phyloP scores from a whole-genome alignment of 2,888 invertebrate genomes.

The Hololepta plana region DNA sequence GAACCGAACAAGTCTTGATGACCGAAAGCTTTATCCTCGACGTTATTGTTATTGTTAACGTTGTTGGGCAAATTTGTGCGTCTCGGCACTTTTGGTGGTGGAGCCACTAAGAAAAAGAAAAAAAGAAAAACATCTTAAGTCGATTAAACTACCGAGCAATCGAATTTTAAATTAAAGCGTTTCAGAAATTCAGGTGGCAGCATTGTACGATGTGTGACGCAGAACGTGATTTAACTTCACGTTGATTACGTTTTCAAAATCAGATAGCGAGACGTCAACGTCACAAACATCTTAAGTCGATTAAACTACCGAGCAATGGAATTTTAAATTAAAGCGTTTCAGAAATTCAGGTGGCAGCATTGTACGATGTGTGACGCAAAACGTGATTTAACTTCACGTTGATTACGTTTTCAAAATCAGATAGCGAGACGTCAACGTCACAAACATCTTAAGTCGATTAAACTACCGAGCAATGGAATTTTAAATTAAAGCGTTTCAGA shows the following conservation, averaged over 20 bases:
- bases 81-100: slow-evolving; percentile 65
- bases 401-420: slow-evolving; percentile 1
- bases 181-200: too few species aligned
- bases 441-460: too few species aligned
- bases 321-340: too few species aligned
- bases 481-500: too few species aligned
- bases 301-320: too few species aligned
- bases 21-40: slow-evolving; percentile 25
- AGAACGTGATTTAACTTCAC: neutral
- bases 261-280: neutral
- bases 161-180: too few species aligned
- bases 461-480: too few species aligned
- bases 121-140: slow-evolving; percentile 4
- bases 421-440: neutral
- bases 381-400: neutral
- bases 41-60: slow-evolving; percentile 19
- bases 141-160: too few species aligned
- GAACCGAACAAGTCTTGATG: slow-evolving; percentile 72
- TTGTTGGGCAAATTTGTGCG: slow-evolving; percentile 18
- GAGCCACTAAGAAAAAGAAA: slow-evolving; percentile 52
- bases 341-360: too few species aligned
- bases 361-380: too few species aligned
- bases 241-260: neutral
- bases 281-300: too few species aligned
- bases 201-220: too few species aligned